A percentile compares a stretch with the other conserved stretches of the same genome.
Conservation (phyloP, 2,113 vertebrate genomes). For the Aegotheles bennettii region DNA sequence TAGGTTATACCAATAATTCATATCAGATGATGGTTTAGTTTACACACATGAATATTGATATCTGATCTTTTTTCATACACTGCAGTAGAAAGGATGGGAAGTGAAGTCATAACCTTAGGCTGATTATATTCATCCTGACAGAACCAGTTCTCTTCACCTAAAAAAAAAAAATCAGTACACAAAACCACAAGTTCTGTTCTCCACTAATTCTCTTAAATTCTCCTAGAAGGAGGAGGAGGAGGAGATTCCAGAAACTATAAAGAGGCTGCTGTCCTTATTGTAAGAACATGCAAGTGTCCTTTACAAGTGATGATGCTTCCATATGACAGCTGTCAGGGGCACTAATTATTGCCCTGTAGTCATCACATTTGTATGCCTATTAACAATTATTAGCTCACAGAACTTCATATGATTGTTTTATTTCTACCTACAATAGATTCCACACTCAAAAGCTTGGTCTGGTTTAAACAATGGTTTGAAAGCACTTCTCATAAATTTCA, state of each 20-base stretch:
- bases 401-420: neutral
- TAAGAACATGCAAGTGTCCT: neutral
- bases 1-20: neutral
- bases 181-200: neutral
- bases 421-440: neutral
- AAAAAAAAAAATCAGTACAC: neutral
- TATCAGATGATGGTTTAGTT: neutral
- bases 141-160: neutral
- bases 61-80: neutral
- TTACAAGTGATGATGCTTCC: neutral
- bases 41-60: neutral
- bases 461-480: neutral
- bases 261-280: neutral
- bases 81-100: neutral
- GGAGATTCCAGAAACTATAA: neutral
- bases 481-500: neutral
- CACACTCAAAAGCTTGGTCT: neutral
- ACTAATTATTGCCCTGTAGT: neutral
- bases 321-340: slow-evolving; percentile 7
- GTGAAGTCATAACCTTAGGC: neutral
- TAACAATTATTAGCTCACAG: slow-evolving; percentile 4
- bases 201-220: neutral
- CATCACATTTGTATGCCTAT: slow-evolving; percentile 13
- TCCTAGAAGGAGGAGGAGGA: neutral
- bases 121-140: neutral